Evolutionary conservation across 1,140 invertebrate species (phyloP).

Genomic region (Apis cerana): DNA sequence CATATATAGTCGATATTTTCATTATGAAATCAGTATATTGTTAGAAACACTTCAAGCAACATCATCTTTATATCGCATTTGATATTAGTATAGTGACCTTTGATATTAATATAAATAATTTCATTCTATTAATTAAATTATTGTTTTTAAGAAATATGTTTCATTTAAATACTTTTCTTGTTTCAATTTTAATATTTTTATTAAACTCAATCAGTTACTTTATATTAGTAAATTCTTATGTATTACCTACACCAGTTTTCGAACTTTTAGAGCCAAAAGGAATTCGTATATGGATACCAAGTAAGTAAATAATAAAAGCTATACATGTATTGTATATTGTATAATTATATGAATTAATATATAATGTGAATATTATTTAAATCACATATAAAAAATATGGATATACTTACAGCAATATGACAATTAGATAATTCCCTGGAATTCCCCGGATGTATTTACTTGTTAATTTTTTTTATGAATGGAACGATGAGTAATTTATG

Average conservation of each 20-base stretch:
- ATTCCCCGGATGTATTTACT: not conserved
- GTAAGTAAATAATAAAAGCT: constrained; percentile 46
- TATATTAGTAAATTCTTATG: constrained; percentile 50
- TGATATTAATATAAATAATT: not conserved
- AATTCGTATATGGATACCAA: constrained; percentile 66
- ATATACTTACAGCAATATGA: not conserved
- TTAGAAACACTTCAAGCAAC: not conserved
- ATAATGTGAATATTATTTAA: not conserved
- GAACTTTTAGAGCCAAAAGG: constrained; percentile 61
- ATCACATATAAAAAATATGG: not conserved
- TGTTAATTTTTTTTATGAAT: not conserved
- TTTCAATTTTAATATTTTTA: not conserved
- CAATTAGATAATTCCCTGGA: not conserved
- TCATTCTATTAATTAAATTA: too few relatives aligned
- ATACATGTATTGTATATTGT: not conserved
- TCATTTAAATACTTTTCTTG: not conserved
- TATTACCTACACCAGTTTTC: constrained; percentile 65
- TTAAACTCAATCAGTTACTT: not conserved
- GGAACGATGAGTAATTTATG: not conserved
- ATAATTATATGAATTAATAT: not conserved
- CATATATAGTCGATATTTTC: not conserved
- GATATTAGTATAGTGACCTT: not conserved
- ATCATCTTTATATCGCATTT: not conserved
- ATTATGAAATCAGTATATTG: not conserved
- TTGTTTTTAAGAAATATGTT: constrained; percentile 20